These are phyloP conservation scores for Zele albiditarsus DNA, from an alignment of 2,888 invertebrate genomes.

Conservation along the genomic window DNA sequence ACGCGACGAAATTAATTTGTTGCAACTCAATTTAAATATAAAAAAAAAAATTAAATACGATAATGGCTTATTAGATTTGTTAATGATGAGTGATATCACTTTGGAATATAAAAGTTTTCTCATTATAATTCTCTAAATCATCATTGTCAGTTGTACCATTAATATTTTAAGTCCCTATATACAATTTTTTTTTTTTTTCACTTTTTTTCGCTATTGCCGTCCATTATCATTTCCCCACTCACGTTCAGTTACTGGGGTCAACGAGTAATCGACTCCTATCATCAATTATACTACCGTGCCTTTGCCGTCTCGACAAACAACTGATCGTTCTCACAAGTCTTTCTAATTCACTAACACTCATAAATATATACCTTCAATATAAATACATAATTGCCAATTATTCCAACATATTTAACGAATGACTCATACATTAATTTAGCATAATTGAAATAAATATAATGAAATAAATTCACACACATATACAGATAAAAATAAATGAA, in stretches of 20 bases:
- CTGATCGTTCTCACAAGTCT: constrained; percentile 11
- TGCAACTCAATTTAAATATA: too few relatives aligned
- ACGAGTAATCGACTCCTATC: constrained; percentile 37
- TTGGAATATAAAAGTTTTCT: background rate
- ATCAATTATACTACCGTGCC: constrained; percentile 22
- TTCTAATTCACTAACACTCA: background rate
- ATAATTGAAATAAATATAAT: constrained; percentile 13
- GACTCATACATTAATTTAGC: background rate
- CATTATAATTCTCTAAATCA: background rate
- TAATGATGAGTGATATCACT: background rate
- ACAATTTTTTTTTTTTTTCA: background rate
- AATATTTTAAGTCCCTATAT: background rate
- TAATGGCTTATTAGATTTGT: background rate
- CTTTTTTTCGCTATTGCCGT: background rate
- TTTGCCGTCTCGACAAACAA: background rate
- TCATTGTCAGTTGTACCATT: background rate
- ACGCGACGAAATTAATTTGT: too few relatives aligned
- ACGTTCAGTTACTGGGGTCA: constrained; percentile 32
- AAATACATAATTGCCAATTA: background rate
- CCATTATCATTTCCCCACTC: constrained; percentile 22
- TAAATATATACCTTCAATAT: background rate
- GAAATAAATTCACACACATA: background rate
- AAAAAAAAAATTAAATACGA: background rate
- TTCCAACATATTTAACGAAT: background rate
- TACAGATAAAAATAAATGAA: background rate